These are phyloP conservation scores for Pachyuromys duprasi DNA, from an alignment of 2,797 vertebrate genomes.

Conservation along the genomic window DNA sequence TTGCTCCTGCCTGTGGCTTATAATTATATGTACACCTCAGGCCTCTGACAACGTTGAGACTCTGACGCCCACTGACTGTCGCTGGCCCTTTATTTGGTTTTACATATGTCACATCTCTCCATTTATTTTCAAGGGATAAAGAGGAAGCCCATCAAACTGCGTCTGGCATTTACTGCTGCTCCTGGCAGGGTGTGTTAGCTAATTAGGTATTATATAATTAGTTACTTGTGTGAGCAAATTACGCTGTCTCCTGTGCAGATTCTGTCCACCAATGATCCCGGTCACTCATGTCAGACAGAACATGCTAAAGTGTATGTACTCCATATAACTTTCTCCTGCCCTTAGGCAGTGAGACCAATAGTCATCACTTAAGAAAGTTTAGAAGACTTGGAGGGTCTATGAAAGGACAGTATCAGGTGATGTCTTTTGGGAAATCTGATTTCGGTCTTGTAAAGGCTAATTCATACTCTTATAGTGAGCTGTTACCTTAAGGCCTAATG, in stretches of 20 bases:
- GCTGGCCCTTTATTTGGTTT: neutral
- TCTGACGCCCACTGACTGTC: neutral
- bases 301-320: neutral
- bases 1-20: neutral
- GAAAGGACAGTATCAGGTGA: neutral
- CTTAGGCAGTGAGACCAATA: neutral
- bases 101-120: neutral
- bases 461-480: neutral
- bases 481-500: neutral
- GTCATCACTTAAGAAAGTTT: neutral
- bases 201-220: slow-evolving; percentile 78
- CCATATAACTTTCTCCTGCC: fast-evolving
- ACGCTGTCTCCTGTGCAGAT: slow-evolving; percentile 57
- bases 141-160: slow-evolving; percentile 45
- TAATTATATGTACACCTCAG: neutral
- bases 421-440: slow-evolving; percentile 33
- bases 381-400: neutral
- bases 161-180: slow-evolving; percentile 62
- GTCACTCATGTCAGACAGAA: neutral
- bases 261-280: slow-evolving; percentile 7
- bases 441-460: neutral
- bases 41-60: neutral
- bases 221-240: slow-evolving; percentile 68
- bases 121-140: slow-evolving; percentile 47
- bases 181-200: slow-evolving; percentile 62